phyloP scores from a whole-genome alignment of 2,113 vertebrate genomes.

The Crocuta crocuta region DNA sequence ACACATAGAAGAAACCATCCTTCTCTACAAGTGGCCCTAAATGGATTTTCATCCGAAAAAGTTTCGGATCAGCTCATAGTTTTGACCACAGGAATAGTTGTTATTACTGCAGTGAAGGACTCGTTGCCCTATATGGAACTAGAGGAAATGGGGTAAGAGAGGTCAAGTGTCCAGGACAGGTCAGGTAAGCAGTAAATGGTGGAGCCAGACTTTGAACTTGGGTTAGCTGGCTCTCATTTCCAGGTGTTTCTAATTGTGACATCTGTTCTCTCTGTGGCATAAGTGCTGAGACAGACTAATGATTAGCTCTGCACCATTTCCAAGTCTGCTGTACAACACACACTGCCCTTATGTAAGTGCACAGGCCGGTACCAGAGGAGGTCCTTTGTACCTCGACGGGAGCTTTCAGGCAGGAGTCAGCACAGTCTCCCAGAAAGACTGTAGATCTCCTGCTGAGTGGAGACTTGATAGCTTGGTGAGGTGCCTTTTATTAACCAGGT shows the following conservation, averaged over 20 bases:
- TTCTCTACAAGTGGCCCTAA: constrained; percentile 16
- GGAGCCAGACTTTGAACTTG: constrained; percentile 23
- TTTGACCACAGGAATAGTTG: background rate
- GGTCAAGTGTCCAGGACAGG: background rate
- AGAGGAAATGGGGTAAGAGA: background rate
- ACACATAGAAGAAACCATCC: background rate
- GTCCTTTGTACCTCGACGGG: background rate
- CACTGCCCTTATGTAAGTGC: background rate
- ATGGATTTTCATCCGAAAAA: constrained; percentile 24
- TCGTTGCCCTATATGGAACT: background rate
- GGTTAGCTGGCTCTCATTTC: background rate
- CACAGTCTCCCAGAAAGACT: background rate
- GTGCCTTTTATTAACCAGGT: constrained; percentile 43
- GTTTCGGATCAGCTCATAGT: constrained; percentile 28
- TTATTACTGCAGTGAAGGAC: constrained; percentile 25
- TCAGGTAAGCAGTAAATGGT: constrained; percentile 3
- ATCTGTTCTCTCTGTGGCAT: background rate
- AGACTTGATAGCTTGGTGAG: constrained; percentile 7
- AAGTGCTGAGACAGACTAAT: background rate
- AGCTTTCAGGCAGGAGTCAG: background rate
- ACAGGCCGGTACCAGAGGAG: background rate
- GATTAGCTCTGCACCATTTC: background rate
- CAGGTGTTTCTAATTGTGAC: background rate
- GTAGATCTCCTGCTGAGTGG: background rate
- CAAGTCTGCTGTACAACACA: background rate